These are phyloP conservation scores for Carduelis carduelis DNA, from an alignment of 2,797 vertebrate species.

Conservation along the genomic window DNA sequence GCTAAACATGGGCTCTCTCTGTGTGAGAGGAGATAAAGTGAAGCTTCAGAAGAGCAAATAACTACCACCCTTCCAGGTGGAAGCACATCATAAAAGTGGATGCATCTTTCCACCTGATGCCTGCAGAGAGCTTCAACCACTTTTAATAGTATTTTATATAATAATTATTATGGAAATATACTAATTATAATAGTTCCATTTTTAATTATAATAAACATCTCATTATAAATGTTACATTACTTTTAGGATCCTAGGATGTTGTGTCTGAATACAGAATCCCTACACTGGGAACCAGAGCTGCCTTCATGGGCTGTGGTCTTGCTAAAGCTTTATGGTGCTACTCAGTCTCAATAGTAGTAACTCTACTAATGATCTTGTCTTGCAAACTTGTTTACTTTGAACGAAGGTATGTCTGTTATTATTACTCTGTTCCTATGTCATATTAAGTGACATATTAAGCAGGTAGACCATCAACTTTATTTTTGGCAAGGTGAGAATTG, in stretches of 20 bases:
- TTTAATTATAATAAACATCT: not conserved
- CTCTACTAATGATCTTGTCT: conserved; percentile 18
- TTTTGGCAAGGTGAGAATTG: not conserved
- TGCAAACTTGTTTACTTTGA: conserved; percentile 26
- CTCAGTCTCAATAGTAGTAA: not conserved
- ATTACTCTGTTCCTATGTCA: not conserved
- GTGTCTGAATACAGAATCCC: conserved; percentile 21
- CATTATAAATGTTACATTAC: not conserved
- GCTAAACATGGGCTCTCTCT: not conserved
- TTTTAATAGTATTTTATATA: not conserved
- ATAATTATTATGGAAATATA: not conserved
- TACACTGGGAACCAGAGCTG: conserved; percentile 2
- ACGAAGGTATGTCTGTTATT: not conserved
- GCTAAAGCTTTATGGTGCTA: conserved; percentile 10
- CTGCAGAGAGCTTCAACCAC: not conserved
- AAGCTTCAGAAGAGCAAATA: not conserved
- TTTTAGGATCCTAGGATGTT: not conserved
- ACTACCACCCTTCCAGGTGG: not conserved
- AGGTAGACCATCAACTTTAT: not conserved
- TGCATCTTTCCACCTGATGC: not conserved
- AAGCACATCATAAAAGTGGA: not conserved
- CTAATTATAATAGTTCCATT: not conserved
- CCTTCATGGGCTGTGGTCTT: conserved; percentile 1
- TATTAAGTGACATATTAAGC: not conserved
- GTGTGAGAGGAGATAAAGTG: not conserved